Conservation (phyloP, 2,888 invertebrate genomes). For the Cordilura impudica region DNA sequence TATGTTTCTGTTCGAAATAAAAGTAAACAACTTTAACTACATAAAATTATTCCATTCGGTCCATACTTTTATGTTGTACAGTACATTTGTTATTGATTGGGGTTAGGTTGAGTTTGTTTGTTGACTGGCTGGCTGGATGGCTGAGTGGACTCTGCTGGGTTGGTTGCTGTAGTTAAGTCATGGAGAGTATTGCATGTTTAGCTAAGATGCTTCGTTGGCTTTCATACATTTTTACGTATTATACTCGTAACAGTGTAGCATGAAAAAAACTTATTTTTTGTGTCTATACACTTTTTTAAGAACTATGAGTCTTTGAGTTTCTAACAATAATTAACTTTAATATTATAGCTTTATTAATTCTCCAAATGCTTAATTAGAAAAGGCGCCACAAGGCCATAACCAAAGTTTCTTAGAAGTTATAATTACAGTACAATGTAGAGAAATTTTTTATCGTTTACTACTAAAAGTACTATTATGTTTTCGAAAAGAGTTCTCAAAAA, state of each 20-base stretch:
- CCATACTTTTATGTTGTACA: not conserved
- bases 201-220: not conserved
- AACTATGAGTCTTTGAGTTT: not conserved
- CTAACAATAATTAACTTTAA: not conserved
- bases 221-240: not conserved
- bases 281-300: not conserved
- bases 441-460: too few relatives aligned
- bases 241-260: not conserved
- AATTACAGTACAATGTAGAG: too few relatives aligned
- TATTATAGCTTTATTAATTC: slow-evolving; percentile 20
- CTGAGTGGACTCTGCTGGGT: too few relatives aligned
- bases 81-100: not conserved
- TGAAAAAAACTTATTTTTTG: not conserved
- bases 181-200: not conserved
- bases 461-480: too few relatives aligned
- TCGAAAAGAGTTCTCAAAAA: too few relatives aligned
- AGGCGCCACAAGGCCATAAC: slow-evolving; percentile 30
- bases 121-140: not conserved
- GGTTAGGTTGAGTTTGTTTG: not conserved
- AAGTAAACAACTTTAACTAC: not conserved
- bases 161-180: not conserved
- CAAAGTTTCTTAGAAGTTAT: not conserved
- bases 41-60: not conserved
- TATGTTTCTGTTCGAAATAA: not conserved
- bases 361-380: slow-evolving; percentile 25